Conservation (phyloP, 1,140 invertebrate genomes). For the Probaryconus sp. region DNA sequence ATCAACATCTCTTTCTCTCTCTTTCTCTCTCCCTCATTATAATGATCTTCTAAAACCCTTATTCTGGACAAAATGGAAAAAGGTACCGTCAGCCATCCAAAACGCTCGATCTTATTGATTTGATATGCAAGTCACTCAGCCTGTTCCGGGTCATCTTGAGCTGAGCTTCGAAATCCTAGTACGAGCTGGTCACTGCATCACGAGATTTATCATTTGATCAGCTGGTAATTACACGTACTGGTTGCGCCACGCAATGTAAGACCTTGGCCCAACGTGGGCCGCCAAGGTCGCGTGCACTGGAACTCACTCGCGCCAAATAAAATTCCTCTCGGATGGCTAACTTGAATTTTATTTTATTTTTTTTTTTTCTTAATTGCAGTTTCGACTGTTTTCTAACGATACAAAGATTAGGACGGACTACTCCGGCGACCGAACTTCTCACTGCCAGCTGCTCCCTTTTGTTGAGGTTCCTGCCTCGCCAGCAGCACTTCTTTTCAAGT, state of each 20-base stretch:
- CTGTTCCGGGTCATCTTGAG: no score
- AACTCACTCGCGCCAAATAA: not conserved
- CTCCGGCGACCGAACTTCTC: constrained; percentile 23
- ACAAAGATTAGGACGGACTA: constrained; percentile 30
- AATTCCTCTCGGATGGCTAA: not conserved
- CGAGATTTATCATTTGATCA: constrained; percentile 37
- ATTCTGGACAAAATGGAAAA: not conserved
- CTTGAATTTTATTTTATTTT: not conserved
- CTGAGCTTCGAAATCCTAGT: no score
- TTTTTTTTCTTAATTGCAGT: no score
- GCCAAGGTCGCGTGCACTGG: constrained; percentile 31
- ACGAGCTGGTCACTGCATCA: constrained; percentile 5
- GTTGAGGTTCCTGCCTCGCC: constrained; percentile 27
- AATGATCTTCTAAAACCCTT: no score
- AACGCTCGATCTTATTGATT: not conserved
- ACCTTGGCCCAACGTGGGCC: constrained; percentile 44
- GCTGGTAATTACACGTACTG: constrained; percentile 36
- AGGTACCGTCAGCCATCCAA: constrained; percentile 2
- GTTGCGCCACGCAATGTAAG: constrained; percentile 50
- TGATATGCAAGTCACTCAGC: constrained; percentile 2
- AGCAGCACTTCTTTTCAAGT: constrained; percentile 56
- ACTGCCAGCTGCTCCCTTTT: constrained; percentile 38
- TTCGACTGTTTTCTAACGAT: no score
- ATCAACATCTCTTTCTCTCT: no score
- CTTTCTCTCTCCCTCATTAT: no score